Conservation (phyloP, 1,140 invertebrate species). For the Cylas formicarius region DNA sequence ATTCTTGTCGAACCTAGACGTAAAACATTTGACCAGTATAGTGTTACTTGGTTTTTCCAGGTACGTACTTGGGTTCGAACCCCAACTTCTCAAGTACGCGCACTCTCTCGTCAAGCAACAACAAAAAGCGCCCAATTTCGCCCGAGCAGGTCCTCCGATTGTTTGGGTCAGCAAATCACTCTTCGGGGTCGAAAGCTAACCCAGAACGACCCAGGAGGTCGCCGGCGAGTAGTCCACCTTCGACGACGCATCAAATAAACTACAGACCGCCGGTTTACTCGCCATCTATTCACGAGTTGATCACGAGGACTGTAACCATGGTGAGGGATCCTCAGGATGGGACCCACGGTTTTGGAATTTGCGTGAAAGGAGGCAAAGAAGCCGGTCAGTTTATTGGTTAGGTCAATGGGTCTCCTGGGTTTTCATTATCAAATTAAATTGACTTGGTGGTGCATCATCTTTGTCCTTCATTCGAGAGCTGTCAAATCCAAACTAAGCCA, state of each 20-base stretch:
- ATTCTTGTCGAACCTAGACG: too few species aligned
- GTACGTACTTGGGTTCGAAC: conserved; percentile 59
- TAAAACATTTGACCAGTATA: too few species aligned
- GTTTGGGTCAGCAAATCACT: conserved; percentile 47
- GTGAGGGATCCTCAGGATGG: conserved; percentile 66
- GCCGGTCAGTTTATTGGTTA: conserved; percentile 50
- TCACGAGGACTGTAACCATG: conserved; percentile 77
- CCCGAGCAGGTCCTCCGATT: conserved; percentile 68
- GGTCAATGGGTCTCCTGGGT: not conserved
- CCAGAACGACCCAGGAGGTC: conserved; percentile 48
- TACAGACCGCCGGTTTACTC: conserved; percentile 30
- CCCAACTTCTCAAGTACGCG: conserved; percentile 38
- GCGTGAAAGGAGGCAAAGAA: conserved; percentile 82
- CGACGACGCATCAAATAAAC: conserved; percentile 57
- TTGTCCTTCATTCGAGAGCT: too few species aligned
- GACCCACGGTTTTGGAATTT: conserved; percentile 77
- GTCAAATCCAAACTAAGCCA: too few species aligned
- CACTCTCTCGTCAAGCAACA: conserved; percentile 41
- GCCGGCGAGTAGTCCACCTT: conserved; percentile 67
- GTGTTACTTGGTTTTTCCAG: too few species aligned
- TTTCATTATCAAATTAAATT: too few species aligned
- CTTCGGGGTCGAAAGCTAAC: conserved; percentile 26
- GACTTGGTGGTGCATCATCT: too few species aligned
- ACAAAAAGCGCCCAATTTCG: conserved; percentile 63
- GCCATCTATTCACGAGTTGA: conserved; percentile 56